phyloP scores from a whole-genome alignment of 2,888 invertebrate species.

The Nebria salina region DNA sequence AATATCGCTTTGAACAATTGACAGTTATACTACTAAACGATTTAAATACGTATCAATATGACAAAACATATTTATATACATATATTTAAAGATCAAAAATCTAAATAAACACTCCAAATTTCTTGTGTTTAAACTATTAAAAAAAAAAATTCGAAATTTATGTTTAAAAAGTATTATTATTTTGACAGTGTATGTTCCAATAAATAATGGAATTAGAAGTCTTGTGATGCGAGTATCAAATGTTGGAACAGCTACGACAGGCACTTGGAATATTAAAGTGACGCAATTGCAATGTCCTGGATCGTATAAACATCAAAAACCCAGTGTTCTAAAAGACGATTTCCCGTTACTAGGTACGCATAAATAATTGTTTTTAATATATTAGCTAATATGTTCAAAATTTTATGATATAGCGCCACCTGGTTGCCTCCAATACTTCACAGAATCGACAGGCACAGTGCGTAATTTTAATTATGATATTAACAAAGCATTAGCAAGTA shows the following conservation, averaged over 20 bases:
- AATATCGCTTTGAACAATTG: constrained; percentile 11
- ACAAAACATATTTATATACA: neutral
- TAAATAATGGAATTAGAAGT: constrained; percentile 58
- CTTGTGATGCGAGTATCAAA: constrained; percentile 60
- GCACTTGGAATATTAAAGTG: constrained; percentile 71
- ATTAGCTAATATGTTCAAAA: neutral
- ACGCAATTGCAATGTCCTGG: constrained; percentile 70
- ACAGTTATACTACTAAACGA: neutral
- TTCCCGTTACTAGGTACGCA: constrained; percentile 52
- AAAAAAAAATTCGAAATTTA: no score
- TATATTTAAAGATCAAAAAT: neutral
- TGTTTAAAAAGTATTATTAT: neutral
- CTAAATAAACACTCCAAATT: no score
- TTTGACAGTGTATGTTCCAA: constrained; percentile 64
- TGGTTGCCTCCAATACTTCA: constrained; percentile 75
- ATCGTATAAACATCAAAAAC: constrained; percentile 26
- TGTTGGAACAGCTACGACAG: constrained; percentile 69
- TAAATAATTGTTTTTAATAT: neutral
- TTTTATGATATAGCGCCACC: constrained; percentile 64
- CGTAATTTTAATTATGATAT: constrained; percentile 72
- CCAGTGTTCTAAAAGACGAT: constrained; percentile 49
- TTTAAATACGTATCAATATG: no score
- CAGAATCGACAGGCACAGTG: constrained; percentile 67
- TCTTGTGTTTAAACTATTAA: no score
- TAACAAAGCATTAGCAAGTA: constrained; percentile 5